These are phyloP conservation scores for Elmis aenea DNA, from an alignment of 2,888 invertebrate genomes.

Conservation along the genomic window DNA sequence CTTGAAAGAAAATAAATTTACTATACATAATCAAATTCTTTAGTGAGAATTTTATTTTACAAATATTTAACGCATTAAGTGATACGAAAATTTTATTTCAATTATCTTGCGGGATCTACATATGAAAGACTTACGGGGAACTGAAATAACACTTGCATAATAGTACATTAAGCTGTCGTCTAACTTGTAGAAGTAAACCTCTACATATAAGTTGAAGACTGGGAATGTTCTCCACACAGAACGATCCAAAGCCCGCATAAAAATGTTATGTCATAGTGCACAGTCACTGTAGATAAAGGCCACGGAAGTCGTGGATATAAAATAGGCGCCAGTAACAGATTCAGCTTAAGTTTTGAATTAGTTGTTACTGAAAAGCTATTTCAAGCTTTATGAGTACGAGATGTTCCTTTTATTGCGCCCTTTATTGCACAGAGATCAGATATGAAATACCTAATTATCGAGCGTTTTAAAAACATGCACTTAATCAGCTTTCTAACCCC, in stretches of 20 bases:
- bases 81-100: no score
- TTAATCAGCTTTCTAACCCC: constrained; percentile 6
- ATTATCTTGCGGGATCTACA: no score
- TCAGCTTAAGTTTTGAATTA: constrained; percentile 18
- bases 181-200: constrained; percentile 3
- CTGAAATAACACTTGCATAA: no score
- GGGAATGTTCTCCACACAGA: constrained; percentile 11
- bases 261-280: constrained; percentile 18
- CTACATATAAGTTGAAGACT: constrained; percentile 5
- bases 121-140: no score
- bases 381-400: constrained; percentile 15
- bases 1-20: no score
- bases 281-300: constrained; percentile 17
- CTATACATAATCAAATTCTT: no score
- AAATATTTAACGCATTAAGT: no score
- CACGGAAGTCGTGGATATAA: constrained; percentile 18
- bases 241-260: constrained; percentile 17
- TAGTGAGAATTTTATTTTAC: no score
- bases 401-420: constrained; percentile 14
- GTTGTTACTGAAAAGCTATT: constrained; percentile 19
- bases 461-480: constrained; percentile 8
- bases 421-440: constrained; percentile 16
- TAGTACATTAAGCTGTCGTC: constrained; percentile 10
- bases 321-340: constrained; percentile 16
- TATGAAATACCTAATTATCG: constrained; percentile 17